Evolutionary conservation across 2,888 invertebrate species (phyloP).

Genomic region (Steinernema scapterisci): DNA sequence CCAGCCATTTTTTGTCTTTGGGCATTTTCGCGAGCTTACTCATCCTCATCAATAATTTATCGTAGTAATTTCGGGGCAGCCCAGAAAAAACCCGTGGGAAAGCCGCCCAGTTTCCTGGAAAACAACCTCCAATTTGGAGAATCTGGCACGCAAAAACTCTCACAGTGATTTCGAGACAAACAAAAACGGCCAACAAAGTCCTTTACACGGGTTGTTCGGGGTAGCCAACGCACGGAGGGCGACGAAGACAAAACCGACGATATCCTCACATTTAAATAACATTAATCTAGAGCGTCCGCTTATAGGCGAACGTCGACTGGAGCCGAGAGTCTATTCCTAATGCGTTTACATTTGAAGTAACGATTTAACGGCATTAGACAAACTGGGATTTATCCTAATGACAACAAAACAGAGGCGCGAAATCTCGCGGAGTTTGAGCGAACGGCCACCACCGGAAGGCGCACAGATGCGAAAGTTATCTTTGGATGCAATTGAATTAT

Average conservation of each 20-base stretch:
- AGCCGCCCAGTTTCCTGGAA: background rate
- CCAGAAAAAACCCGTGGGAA: conserved; percentile 15
- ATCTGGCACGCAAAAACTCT: background rate
- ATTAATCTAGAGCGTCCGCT: too few species aligned
- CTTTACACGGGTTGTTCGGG: too few species aligned
- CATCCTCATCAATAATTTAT: conserved; percentile 15
- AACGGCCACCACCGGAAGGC: background rate
- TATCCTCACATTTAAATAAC: background rate
- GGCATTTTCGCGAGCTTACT: conserved; percentile 3
- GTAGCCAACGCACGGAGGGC: too few species aligned
- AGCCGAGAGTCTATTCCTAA: background rate
- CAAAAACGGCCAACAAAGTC: too few species aligned
- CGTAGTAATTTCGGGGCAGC: background rate
- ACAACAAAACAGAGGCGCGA: too few species aligned
- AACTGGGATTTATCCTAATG: too few species aligned
- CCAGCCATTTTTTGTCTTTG: too few species aligned
- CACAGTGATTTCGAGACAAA: too few species aligned
- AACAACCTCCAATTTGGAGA: background rate
- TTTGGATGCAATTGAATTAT: background rate
- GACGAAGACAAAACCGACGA: conserved; percentile 6
- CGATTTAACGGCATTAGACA: too few species aligned
- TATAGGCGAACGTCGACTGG: too few species aligned
- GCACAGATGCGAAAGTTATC: conserved; percentile 7
- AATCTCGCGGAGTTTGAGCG: too few species aligned
- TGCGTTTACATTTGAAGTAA: background rate